Percentiles rank a stretch among this genome's conserved stretches.
phyloP scores from a whole-genome alignment of 2,113 vertebrate genomes.

The Fregetta grallaria region DNA sequence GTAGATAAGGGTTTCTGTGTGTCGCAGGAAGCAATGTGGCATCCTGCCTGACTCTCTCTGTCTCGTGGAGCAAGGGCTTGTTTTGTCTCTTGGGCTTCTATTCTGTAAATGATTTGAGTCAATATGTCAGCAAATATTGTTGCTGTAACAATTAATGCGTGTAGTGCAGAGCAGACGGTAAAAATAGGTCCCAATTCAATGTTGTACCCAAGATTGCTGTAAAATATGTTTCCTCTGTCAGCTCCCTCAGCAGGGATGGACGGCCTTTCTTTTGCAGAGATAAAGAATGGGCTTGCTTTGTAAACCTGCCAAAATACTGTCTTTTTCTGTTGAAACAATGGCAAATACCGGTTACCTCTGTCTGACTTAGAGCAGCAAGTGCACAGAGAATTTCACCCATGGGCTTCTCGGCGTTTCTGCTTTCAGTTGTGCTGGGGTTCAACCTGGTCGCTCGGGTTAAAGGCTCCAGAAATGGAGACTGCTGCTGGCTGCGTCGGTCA shows the following conservation, averaged over 20 bases:
- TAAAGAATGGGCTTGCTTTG: not conserved
- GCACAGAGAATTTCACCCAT: not conserved
- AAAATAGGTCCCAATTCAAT: not conserved
- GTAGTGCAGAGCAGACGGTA: not conserved
- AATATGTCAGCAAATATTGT: constrained; percentile 4
- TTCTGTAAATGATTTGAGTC: not conserved
- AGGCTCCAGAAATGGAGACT: not conserved
- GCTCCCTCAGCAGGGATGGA: not conserved
- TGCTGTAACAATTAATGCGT: not conserved
- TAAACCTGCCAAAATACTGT: not conserved
- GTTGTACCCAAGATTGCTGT: not conserved
- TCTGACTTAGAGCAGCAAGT: not conserved
- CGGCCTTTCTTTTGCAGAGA: not conserved
- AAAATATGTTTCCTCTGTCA: constrained; percentile 12
- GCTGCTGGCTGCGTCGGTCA: not conserved
- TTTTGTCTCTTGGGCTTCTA: constrained; percentile 19
- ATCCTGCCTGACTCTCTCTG: constrained; percentile 25
- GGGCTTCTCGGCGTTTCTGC: not conserved
- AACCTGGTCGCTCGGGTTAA: not conserved
- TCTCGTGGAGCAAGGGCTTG: not conserved
- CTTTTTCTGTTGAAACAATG: not conserved
- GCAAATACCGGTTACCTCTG: not conserved
- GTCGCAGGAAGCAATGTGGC: constrained; percentile 5
- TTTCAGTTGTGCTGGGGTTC: not conserved
- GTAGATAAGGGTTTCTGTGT: not conserved